Evolutionary conservation across 2,888 invertebrate genomes (phyloP), one percentile per base, ranked within the genome.

Genomic region (Eucriotettix oculatus): DNA sequence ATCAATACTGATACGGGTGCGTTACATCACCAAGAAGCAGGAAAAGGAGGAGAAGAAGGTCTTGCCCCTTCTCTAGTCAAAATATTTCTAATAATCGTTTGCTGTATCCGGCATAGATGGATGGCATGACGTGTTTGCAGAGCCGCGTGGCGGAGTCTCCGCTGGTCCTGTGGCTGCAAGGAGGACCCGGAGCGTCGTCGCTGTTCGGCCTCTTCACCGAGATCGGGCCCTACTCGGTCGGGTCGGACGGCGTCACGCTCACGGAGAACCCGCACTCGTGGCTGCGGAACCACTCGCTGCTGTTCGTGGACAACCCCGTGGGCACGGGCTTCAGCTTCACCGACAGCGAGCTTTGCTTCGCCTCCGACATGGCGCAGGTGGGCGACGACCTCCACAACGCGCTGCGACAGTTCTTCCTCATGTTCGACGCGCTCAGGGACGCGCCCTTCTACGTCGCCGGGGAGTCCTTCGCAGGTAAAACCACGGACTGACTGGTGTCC

Each of bases 261-360:
- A 74, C 76, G 64, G 74, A 52, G 68, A 76, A 77, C 58, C 73
- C 74, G 56, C 70, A 78, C 66, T 79, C 81, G 0, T 84, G 84
- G 84, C 80, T 79, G 63, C 77, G 76, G 63, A 79, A 80, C 63
- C 82, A 80, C 68, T 81, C 81, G 9, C 70, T 84, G 66, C 68
- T 84, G 41, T 85, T 81, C 70, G 80, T 84, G 62, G 84, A 84
- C 68, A 84, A 83, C 68, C 84, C 84, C 0, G 84, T 83, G 9
- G 82, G 83, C 3, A 79, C 81, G 10, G 48, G 48, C n/a, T 48
- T 48, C 48, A 48, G 48, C 48, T 48, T 81, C 67, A 83, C 84
- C 0, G 76, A 79, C 12, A 75, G 77, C 60, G 80, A 80, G 60
- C 74, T 75, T 17, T 83, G 84, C 16, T 83, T 79, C 66, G 79